A percentile compares a stretch with the other conserved stretches of the same genome.
Evolutionary conservation across 2,113 vertebrate species (phyloP).

Genomic region (Nycticorax nycticorax): DNA sequence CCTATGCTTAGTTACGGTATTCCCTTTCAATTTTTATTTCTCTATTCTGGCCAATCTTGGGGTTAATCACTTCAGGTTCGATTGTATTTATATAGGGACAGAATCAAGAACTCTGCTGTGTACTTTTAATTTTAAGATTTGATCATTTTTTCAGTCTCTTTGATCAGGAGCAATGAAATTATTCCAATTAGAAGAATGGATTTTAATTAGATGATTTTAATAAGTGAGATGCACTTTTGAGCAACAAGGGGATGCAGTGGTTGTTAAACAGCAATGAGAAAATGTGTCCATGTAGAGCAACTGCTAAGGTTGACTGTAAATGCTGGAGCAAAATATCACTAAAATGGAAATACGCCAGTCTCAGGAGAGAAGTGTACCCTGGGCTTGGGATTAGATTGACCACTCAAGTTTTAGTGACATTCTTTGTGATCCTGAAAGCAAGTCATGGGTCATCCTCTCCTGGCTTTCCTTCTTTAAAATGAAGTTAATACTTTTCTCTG

Average conservation of each 20-base stretch:
- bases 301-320: neutral
- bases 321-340: neutral
- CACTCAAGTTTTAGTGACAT: neutral
- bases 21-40: neutral
- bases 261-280: neutral
- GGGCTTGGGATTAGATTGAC: neutral
- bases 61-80: neutral
- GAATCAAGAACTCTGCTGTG: neutral
- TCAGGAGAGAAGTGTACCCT: neutral
- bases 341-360: neutral
- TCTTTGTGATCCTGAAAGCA: neutral
- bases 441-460: neutral
- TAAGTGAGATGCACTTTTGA: neutral
- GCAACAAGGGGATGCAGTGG: neutral
- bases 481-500: neutral
- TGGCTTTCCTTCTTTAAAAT: neutral
- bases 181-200: neutral
- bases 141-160: neutral
- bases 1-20: neutral
- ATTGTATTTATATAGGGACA: neutral
- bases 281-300: neutral
- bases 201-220: slow-evolving; percentile 23
- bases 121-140: neutral
- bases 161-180: slow-evolving; percentile 8
- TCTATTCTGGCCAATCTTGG: neutral